A percentile compares a stretch with the other conserved stretches of the same genome.
Evolutionary conservation across 2,888 invertebrate genomes (phyloP).

Genomic region (Perdita meconis): DNA sequence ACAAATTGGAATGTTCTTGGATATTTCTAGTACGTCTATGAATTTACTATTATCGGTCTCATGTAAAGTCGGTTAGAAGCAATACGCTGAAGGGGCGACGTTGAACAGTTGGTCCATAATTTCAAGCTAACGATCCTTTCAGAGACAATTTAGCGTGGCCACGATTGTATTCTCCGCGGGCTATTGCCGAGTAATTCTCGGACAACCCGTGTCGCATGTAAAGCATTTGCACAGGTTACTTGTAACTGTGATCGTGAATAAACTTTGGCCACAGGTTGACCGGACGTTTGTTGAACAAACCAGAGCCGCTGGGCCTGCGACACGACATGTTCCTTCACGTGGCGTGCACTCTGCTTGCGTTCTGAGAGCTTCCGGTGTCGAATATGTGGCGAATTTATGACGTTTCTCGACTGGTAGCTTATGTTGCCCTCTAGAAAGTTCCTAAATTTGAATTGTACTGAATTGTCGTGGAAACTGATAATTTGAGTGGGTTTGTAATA

Average conservation of each 20-base stretch:
- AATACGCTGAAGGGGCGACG: background rate
- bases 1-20: background rate
- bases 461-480: background rate
- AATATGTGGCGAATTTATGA: slow-evolving; percentile 29
- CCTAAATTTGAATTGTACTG: slow-evolving; percentile 19
- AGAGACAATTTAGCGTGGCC: slow-evolving; percentile 21
- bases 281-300: slow-evolving; percentile 59
- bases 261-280: slow-evolving; percentile 43
- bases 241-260: slow-evolving; percentile 31
- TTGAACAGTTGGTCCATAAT: slow-evolving; percentile 21
- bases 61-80: background rate
- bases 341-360: background rate
- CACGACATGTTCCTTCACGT: slow-evolving; percentile 47
- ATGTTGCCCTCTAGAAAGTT: slow-evolving; percentile 21
- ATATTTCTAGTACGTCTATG: background rate
- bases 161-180: slow-evolving; percentile 12
- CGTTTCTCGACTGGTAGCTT: slow-evolving; percentile 14
- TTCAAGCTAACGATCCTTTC: slow-evolving; percentile 20
- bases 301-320: slow-evolving; percentile 53
- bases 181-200: slow-evolving; percentile 27
- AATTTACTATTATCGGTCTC: background rate
- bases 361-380: slow-evolving; percentile 4
- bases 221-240: slow-evolving; percentile 39
- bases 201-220: slow-evolving; percentile 25
- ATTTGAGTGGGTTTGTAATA: too few species aligned